These are phyloP conservation scores for Parelbella ahira DNA, from an alignment of 2,888 invertebrate species.

Conservation along the genomic window DNA sequence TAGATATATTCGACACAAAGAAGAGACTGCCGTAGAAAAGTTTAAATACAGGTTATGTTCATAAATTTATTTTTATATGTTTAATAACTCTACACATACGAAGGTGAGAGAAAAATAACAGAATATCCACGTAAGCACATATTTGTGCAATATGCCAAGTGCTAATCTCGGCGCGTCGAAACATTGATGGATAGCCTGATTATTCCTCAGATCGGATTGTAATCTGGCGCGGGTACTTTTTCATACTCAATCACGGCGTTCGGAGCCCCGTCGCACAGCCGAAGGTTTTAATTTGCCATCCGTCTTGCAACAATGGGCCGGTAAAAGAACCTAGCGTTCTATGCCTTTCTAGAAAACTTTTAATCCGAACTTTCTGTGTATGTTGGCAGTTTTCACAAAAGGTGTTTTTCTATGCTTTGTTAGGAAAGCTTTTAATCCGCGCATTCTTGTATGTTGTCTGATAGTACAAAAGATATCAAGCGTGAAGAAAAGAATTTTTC, in stretches of 20 bases:
- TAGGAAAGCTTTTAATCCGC: conserved; percentile 21
- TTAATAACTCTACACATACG: no score
- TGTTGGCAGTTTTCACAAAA: conserved; percentile 23
- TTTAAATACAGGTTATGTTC: no score
- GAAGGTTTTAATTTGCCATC: conserved; percentile 68
- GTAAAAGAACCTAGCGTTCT: conserved; percentile 18
- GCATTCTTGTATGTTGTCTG: conserved; percentile 23
- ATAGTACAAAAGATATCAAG: conserved; percentile 22
- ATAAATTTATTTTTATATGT: no score
- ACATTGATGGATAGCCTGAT: conserved; percentile 43
- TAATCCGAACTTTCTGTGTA: conserved; percentile 21
- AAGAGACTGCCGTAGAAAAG: no score
- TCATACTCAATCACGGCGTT: conserved; percentile 70
- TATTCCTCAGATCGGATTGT: conserved; percentile 48
- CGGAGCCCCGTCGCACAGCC: conserved; percentile 33
- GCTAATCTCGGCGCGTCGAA: conserved; percentile 31
- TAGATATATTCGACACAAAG: background rate
- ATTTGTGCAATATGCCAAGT: conserved; percentile 15
- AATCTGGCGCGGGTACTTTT: conserved; percentile 61
- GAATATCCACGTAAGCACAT: conserved; percentile 8
- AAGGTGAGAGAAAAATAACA: no score
- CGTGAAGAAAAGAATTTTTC: conserved; percentile 14
- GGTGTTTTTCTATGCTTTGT: conserved; percentile 24
- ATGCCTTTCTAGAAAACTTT: conserved; percentile 24
- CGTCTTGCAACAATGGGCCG: conserved; percentile 59